Base-by-base conservation (phyloP, 2,113 vertebrate genomes). In the Sceloporus undulatus region DNA sequence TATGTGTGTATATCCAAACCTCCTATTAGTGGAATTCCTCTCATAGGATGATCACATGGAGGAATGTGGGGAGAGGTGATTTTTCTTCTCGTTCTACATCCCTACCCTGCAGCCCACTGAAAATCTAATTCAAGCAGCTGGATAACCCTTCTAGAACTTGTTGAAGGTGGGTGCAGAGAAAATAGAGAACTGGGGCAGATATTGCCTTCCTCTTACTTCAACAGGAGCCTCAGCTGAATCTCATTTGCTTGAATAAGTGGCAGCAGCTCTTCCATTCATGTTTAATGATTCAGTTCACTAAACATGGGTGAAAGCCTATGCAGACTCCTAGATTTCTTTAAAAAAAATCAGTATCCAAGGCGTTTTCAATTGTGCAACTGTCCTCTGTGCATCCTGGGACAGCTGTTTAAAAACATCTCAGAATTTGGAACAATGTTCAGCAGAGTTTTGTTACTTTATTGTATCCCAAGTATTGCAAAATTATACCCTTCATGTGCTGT, bases 391-490 rank as follows among this genome's bases (percentile, higher is more conserved):
- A 84, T 84, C 21, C 19, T 38, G 29, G 27, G 65, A 86, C 77
- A 68, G 52, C 40, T 25, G 13, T 79, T 71, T 40, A 59, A 71
- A 87, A 80, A n/a, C 52, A 87, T 73, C 19, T 56, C 25, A 62
- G 54, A 80, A 73, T 16, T 29, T 73, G 25, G 77, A n/a, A 80
- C 13, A 70, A 27, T 40, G 34, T 10, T 80, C 54, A 54, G 34
- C 16, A 71, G 23, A 11, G 52, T 21, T 73, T 80, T 73, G 16
- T 29, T 29, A 34, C 5, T 14, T 81, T 34, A 80, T 40, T 87
- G 38, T 29, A 87, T 80, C 21, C 25, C 42, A 86, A 54, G 48
- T 19, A 83, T 84, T 77, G 34, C 75, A 90, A 70, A 79, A 38
- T 78, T 84, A 38, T 8, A 27, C 34, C 79, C 9, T 84, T 82